These are phyloP conservation scores for Gymnodraco acuticeps DNA, from an alignment of 2,797 vertebrate species.

Conservation along the genomic window DNA sequence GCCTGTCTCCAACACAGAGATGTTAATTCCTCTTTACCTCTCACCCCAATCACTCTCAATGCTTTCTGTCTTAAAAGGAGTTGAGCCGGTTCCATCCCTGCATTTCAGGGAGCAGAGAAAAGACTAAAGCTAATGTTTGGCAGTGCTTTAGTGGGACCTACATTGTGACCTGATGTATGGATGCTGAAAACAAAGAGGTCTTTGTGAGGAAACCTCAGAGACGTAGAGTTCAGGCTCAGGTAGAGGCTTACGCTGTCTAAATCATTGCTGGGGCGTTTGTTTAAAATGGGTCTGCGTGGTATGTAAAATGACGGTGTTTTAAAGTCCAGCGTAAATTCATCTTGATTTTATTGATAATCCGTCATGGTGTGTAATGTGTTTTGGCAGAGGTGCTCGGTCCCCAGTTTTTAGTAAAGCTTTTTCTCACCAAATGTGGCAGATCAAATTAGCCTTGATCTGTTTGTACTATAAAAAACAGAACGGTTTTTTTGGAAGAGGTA, in stretches of 20 bases:
- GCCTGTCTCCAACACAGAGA: constrained; percentile 55
- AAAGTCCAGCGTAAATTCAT: constrained; percentile 63
- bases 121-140: constrained; percentile 84
- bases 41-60: constrained; percentile 44
- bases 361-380: constrained; percentile 64
- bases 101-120: constrained; percentile 71
- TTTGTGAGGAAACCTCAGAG: constrained; percentile 77
- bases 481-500: constrained; percentile 16
- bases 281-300: constrained; percentile 63
- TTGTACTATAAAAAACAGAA: constrained; percentile 23
- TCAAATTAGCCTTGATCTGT: constrained; percentile 66
- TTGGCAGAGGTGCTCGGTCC: constrained; percentile 52
- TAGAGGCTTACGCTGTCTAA: constrained; percentile 77
- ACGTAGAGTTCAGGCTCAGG: constrained; percentile 76
- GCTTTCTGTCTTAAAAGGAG: constrained; percentile 74
- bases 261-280: constrained; percentile 75
- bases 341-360: constrained; percentile 76
- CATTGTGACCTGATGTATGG: constrained; percentile 80
- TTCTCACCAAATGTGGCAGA: constrained; percentile 66
- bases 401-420: constrained; percentile 44
- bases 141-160: constrained; percentile 78
- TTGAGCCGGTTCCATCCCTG: constrained; percentile 80
- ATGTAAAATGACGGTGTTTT: constrained; percentile 64
- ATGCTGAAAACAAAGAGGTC: constrained; percentile 78
- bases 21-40: constrained; percentile 40